These are phyloP conservation scores for Odontamblyopus rebecca DNA, from an alignment of 2,797 vertebrate species.

Conservation along the genomic window DNA sequence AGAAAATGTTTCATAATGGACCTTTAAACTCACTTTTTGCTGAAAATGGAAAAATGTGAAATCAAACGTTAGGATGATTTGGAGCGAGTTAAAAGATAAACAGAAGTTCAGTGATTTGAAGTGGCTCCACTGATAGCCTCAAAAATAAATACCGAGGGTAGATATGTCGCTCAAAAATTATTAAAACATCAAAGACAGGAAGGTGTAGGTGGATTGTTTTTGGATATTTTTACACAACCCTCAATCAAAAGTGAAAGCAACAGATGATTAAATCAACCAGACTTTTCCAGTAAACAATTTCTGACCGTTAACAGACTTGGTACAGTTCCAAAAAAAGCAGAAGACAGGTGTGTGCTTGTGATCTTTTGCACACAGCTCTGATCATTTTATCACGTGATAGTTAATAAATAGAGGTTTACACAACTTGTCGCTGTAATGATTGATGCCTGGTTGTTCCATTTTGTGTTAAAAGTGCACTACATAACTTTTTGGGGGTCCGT, in stretches of 20 bases:
- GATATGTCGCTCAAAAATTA: conserved; percentile 19
- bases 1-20: too few relatives aligned
- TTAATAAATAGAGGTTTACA: conserved; percentile 12
- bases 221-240: conserved; percentile 8
- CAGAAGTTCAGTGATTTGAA: conserved; percentile 19
- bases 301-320: conserved; percentile 48
- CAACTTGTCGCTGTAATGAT: conserved; percentile 19
- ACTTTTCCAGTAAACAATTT: conserved; percentile 39
- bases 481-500: too few relatives aligned
- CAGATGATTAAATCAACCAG: conserved; percentile 54
- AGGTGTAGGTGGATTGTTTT: conserved; percentile 19
- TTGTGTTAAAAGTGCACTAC: background rate
- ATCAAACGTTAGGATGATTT: conserved; percentile 8
- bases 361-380: conserved; percentile 8
- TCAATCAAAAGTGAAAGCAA: conserved; percentile 22
- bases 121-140: background rate
- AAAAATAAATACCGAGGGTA: conserved; percentile 9
- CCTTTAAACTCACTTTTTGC: conserved; percentile 11
- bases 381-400: background rate
- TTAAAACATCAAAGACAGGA: conserved; percentile 18
- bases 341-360: conserved; percentile 39
- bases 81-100: conserved; percentile 51
- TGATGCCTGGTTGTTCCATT: conserved; percentile 40
- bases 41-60: conserved; percentile 30
- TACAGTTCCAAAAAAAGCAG: conserved; percentile 29